These are phyloP conservation scores for Cotesia typhae DNA, from an alignment of 1,140 invertebrate species.

Conservation along the genomic window DNA sequence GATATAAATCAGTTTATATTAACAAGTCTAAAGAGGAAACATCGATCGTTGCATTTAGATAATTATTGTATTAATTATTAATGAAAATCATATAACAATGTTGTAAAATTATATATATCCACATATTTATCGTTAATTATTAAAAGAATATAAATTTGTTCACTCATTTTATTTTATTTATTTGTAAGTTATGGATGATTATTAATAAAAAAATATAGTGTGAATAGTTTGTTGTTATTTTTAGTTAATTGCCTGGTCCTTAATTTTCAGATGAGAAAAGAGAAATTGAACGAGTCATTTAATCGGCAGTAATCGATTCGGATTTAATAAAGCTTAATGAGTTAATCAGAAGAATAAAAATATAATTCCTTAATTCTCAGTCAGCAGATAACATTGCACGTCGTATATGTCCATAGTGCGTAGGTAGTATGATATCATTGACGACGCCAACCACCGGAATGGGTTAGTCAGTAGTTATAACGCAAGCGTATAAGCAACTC, in stretches of 20 bases:
- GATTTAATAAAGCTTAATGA: no score
- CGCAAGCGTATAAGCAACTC: conserved; percentile 28
- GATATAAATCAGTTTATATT: not conserved
- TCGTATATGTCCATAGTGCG: not conserved
- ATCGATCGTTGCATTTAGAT: conserved; percentile 43
- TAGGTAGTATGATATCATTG: conserved; percentile 51
- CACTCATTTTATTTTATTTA: conserved; percentile 34
- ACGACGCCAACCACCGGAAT: conserved; percentile 49
- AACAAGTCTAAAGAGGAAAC: conserved; percentile 11
- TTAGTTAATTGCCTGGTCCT: no score
- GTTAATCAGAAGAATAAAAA: no score
- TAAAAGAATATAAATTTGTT: conserved; percentile 22
- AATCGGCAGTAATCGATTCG: no score
- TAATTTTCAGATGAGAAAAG: no score
- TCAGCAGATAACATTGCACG: not conserved
- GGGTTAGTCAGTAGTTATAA: conserved; percentile 29
- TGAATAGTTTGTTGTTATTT: no score
- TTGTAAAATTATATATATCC: conserved; percentile 22
- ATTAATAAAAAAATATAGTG: conserved; percentile 28
- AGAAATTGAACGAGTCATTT: no score
- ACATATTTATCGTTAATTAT: conserved; percentile 10
- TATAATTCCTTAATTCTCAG: no score
- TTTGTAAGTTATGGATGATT: conserved; percentile 26
- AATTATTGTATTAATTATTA: conserved; percentile 24
- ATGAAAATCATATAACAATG: not conserved